phyloP scores from a whole-genome alignment of 2,797 vertebrate genomes.

The Chromobotia macracanthus region DNA sequence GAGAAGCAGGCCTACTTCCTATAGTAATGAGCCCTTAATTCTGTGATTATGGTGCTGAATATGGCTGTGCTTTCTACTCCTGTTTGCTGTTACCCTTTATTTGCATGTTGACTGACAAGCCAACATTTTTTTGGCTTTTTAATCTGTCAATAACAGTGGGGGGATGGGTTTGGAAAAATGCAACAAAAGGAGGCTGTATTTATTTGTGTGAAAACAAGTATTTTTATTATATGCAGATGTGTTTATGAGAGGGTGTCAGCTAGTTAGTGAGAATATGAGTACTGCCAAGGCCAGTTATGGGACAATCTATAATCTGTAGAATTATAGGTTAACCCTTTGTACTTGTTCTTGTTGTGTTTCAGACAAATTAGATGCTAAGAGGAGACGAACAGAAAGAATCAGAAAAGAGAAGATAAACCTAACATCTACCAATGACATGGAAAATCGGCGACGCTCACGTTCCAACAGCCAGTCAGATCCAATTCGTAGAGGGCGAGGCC shows the following conservation, averaged over 20 bases:
- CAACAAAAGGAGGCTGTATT: background rate
- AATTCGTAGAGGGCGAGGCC: constrained; percentile 88
- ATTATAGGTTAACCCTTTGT: background rate
- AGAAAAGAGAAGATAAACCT: constrained; percentile 90
- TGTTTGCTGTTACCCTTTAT: constrained; percentile 5
- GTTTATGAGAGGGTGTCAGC: background rate
- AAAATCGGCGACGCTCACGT: constrained; percentile 88
- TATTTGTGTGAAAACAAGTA: background rate
- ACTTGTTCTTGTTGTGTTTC: constrained; percentile 18
- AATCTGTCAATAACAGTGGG: background rate
- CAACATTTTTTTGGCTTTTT: constrained; percentile 14
- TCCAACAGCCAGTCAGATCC: constrained; percentile 93
- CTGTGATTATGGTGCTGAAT: constrained; percentile 31
- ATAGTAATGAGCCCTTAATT: constrained; percentile 41
- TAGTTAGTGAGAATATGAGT: background rate
- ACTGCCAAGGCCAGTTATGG: background rate
- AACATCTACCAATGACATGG: constrained; percentile 85
- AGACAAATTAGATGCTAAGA: constrained; percentile 92
- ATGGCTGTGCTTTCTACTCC: background rate
- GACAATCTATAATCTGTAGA: background rate
- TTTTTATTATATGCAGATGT: background rate
- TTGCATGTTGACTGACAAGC: constrained; percentile 5
- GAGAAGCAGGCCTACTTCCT: constrained; percentile 50
- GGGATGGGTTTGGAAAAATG: background rate
- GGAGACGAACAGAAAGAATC: constrained; percentile 92